Percentiles rank a stretch among this genome's conserved stretches.
Evolutionary conservation across 1,140 invertebrate species (phyloP).

Genomic region (Caenorhabditis inopinata): DNA sequence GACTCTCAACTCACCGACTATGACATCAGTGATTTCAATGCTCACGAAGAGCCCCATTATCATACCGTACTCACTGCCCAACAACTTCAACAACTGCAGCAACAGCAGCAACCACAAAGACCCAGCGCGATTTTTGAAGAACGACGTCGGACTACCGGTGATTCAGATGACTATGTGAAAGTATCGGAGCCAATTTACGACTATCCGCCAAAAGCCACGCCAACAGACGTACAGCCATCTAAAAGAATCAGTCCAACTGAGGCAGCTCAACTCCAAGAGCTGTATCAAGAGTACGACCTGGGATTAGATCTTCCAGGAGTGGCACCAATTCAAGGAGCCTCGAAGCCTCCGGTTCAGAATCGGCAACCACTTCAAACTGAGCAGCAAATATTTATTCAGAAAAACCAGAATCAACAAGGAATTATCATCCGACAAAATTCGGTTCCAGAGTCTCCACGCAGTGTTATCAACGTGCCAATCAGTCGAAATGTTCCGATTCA

Average conservation of each 20-base stretch:
- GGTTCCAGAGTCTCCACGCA: background rate
- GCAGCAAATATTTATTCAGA: background rate
- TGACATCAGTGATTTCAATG: slow-evolving; percentile 35
- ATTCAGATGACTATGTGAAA: slow-evolving; percentile 36
- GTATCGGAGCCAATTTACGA: slow-evolving; percentile 43
- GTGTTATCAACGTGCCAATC: background rate
- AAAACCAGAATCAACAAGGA: too few species aligned
- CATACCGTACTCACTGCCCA: background rate
- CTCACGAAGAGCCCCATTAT: background rate
- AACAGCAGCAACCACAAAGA: background rate
- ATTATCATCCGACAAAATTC: background rate
- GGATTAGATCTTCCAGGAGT: background rate
- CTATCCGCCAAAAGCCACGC: background rate
- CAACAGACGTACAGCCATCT: background rate
- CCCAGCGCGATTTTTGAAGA: background rate
- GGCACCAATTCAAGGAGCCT: background rate
- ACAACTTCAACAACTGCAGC: background rate
- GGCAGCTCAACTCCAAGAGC: slow-evolving; percentile 23
- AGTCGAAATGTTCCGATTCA: background rate
- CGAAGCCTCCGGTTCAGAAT: background rate
- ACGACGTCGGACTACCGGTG: slow-evolving; percentile 4
- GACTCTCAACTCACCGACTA: slow-evolving; percentile 43
- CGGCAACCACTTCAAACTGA: background rate
- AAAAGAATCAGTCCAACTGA: slow-evolving; percentile 24
- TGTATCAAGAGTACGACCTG: slow-evolving; percentile 43